Conservation (phyloP, 1,140 invertebrate species). For the Drosophila malerkotliana region DNA sequence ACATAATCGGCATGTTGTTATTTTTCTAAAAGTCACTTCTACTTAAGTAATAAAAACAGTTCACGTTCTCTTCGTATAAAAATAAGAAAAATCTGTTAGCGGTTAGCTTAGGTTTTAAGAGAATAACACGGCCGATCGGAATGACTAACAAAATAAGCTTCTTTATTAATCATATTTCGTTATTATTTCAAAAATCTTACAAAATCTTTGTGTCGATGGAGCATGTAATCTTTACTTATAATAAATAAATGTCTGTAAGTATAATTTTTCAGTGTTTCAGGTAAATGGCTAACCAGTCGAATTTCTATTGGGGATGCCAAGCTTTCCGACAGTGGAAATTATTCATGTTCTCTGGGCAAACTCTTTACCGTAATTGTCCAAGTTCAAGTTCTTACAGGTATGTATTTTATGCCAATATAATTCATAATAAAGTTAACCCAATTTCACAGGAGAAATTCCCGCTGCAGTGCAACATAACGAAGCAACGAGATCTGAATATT, state of each 20-base stretch:
- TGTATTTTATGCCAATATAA: not conserved
- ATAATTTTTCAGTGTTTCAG: conserved; percentile 65
- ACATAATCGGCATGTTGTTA: too few relatives aligned
- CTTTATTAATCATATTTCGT: too few relatives aligned
- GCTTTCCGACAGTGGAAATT: conserved; percentile 82
- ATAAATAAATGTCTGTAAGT: conserved; percentile 7
- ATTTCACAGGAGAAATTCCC: conserved; percentile 78
- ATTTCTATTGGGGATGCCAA: conserved; percentile 82
- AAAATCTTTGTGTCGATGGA: too few relatives aligned
- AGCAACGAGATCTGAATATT: conserved; percentile 21
- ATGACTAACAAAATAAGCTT: too few relatives aligned
- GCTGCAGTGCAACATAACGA: conserved; percentile 83
- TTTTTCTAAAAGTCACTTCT: too few relatives aligned
- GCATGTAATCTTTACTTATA: not conserved
- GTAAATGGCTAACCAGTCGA: conserved; percentile 77
- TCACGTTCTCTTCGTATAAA: too few relatives aligned
- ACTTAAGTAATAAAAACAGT: too few relatives aligned
- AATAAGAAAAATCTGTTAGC: too few relatives aligned
- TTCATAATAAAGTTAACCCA: not conserved
- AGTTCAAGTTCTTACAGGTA: conserved; percentile 84
- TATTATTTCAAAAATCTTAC: too few relatives aligned
- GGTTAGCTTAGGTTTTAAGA: too few relatives aligned
- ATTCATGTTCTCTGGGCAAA: conserved; percentile 83
- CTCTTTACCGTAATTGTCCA: conserved; percentile 83
- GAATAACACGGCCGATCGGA: too few relatives aligned